phyloP scores from a whole-genome alignment of 1,140 invertebrate species.

The Asbolus verrucosus region DNA sequence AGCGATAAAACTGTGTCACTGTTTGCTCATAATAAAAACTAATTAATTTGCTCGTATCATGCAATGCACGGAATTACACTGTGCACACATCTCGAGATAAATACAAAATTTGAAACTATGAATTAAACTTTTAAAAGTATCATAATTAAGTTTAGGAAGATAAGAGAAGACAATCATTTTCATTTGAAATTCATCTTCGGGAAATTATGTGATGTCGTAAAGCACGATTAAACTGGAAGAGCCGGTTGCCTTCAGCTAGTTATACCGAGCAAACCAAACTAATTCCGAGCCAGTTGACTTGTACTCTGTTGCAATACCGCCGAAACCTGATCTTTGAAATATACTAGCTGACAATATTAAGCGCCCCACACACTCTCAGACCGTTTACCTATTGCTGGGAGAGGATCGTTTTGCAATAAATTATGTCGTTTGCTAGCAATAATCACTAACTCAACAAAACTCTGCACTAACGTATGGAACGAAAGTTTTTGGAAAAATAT shows the following conservation, averaged over 20 bases:
- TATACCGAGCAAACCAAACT: constrained; percentile 33
- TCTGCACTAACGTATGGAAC: no score
- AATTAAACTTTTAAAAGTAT: not conserved
- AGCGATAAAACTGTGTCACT: constrained; percentile 5
- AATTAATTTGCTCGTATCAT: constrained; percentile 1
- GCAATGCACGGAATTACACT: not conserved
- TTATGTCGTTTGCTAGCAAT: no score
- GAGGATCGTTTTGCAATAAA: no score
- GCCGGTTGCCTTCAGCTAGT: constrained; percentile 24
- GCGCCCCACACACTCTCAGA: constrained; percentile 19
- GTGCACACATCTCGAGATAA: not conserved
- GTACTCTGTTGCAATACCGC: constrained; percentile 31
- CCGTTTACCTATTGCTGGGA: no score
- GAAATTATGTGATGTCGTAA: not conserved
- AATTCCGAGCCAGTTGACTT: constrained; percentile 32
- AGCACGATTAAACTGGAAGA: constrained; percentile 18
- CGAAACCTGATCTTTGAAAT: constrained; percentile 39
- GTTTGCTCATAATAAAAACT: not conserved
- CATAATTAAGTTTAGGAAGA: not conserved
- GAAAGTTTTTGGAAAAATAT: no score
- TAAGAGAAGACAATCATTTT: constrained; percentile 7
- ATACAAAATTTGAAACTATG: not conserved
- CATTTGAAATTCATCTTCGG: constrained; percentile 3
- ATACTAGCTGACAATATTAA: constrained; percentile 9
- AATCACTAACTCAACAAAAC: no score